Percentiles rank a stretch among this genome's conserved stretches.
Conservation (phyloP, 1,140 invertebrate species). For the Eupristina koningsbergeri region DNA sequence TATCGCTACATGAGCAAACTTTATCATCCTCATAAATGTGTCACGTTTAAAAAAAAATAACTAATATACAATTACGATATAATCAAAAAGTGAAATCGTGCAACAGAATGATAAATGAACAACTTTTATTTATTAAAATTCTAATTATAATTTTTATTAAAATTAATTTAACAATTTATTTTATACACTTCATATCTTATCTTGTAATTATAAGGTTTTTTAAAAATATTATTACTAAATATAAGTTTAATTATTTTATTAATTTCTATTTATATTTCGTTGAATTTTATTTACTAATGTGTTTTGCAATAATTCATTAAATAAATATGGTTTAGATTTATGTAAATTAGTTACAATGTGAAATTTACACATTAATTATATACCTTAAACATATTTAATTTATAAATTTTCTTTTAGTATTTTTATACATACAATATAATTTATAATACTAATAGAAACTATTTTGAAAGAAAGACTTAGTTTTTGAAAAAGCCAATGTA, state of each 20-base stretch:
- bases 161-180: not conserved
- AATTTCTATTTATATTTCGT: no score
- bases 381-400: no score
- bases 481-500: not conserved
- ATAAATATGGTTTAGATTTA: no score
- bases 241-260: no score
- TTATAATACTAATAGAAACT: no score
- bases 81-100: not conserved
- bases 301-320: no score
- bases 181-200: no score
- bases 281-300: no score
- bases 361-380: no score
- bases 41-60: not conserved
- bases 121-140: not conserved
- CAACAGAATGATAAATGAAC: not conserved
- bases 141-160: not conserved
- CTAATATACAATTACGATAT: not conserved
- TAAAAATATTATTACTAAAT: not conserved
- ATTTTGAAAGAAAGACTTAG: not conserved
- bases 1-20: not conserved
- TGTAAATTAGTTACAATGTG: no score
- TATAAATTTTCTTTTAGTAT: no score
- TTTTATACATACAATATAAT: no score
- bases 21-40: not conserved
- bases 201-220: not conserved